These are phyloP conservation scores for Hypomesus transpacificus DNA, from an alignment of 2,113 vertebrate genomes.

Conservation along the genomic window DNA sequence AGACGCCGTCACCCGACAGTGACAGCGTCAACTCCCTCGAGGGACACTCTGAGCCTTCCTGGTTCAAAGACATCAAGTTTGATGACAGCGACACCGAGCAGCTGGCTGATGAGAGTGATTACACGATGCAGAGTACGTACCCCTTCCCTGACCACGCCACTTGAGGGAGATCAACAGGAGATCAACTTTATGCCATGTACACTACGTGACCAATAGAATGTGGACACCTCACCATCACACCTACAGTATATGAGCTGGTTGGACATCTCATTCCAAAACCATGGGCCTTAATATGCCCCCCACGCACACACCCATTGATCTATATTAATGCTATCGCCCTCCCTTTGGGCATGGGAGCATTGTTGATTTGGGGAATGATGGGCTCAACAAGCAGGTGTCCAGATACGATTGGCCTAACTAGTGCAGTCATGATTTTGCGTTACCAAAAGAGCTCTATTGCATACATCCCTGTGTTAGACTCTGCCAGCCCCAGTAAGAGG, in stretches of 20 bases:
- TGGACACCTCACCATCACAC: no score
- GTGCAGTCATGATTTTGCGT: neutral
- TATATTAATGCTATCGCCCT: no score
- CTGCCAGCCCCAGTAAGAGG: constrained; percentile 95
- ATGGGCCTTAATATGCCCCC: no score
- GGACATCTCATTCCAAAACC: no score
- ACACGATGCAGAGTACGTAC: constrained; percentile 82
- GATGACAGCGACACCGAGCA: constrained; percentile 98
- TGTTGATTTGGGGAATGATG: no score
- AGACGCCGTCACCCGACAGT: constrained; percentile 96
- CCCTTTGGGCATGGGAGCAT: no score
- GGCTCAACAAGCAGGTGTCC: no score
- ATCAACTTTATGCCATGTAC: no score
- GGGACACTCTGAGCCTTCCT: constrained; percentile 96
- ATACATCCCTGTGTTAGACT: constrained; percentile 70
- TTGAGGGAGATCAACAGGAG: neutral
- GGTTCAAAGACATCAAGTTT: constrained; percentile 99
- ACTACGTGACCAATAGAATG: no score
- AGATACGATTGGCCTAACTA: no score
- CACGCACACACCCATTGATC: no score
- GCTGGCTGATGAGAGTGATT: constrained; percentile 87
- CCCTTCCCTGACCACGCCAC: neutral
- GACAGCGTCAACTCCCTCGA: constrained; percentile 95
- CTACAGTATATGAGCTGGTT: no score
- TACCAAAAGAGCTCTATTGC: neutral